Evolutionary conservation across 2,888 invertebrate species (phyloP), one percentile per base, ranked within the genome.

Genomic region (Graphium colonna): DNA sequence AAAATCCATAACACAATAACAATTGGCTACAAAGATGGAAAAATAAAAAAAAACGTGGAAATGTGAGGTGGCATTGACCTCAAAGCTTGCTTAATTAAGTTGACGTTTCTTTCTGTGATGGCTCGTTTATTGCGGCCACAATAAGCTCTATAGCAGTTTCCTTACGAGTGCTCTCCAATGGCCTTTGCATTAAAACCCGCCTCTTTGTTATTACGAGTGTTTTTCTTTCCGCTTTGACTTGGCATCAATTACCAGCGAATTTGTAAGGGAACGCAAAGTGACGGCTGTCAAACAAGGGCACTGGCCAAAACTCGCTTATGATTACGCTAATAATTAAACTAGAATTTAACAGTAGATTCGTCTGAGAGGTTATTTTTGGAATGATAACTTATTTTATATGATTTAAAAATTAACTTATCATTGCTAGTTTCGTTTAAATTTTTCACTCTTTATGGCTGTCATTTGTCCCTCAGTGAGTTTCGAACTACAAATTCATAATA

Each of bases 71-170:
- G 42, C 26, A 28, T 31, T 39, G 43, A 48, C 17, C 28, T 33
- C n/a, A 43, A 47, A 53, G 42, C 40, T 48, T 16, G 47, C 15
- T 52, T 53, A 53, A 53, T 53, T 53, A 38, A 28, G 38, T 39
- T 10, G 17, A 15, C 48, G 26, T 52, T 42, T 42, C 41, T 36
- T 48, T 48, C 52, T 47, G 42, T 47, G 47, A 48, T 43, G 26
- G 18, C 39, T 53, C 51, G 38, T 39, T 48, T 53, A 43, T 43
- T 38, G 28, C 42, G 52, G 15, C 7, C 13, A 48, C 43, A 53
- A 48, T 43, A 17, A 43, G 18, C 49, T 45, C 18, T 33, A 33
- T 33, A 42, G 26, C 42, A 17, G 38, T 36, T 39, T 28, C 38
- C 39, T 33, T 28, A n/a, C 9, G 42, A 48, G 48, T 48, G 40